Evolutionary conservation across 2,888 invertebrate genomes (phyloP).

Genomic region (Teleiodes luculella): DNA sequence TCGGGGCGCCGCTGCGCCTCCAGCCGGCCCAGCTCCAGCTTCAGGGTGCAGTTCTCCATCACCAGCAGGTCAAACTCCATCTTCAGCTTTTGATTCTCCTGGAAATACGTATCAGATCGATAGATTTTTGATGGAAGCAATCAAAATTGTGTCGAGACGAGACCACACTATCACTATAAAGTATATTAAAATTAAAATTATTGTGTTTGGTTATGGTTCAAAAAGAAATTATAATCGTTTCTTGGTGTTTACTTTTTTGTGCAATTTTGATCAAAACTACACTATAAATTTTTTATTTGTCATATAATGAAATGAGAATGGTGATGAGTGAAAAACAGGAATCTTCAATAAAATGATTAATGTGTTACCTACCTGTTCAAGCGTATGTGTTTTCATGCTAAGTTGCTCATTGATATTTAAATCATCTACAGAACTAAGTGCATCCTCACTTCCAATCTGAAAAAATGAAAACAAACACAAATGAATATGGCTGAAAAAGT

Average conservation of each 20-base stretch:
- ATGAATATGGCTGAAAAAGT: no score
- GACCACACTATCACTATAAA: no score
- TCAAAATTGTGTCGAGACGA: no score
- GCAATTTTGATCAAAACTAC: no score
- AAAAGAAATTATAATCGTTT: no score
- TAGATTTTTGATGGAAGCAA: no score
- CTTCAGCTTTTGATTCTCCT: conserved; percentile 70
- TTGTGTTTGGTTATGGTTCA: no score
- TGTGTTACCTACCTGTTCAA: conserved; percentile 69
- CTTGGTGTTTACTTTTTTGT: no score
- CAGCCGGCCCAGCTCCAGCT: conserved; percentile 57
- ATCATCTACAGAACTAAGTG: conserved; percentile 76
- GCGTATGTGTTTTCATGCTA: conserved; percentile 57
- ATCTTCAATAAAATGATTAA: background rate
- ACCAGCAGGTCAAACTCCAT: conserved; percentile 69
- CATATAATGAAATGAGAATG: background rate
- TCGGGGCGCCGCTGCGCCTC: conserved; percentile 59
- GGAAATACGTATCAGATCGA: background rate
- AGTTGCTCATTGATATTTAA: conserved; percentile 67
- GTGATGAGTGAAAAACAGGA: background rate
- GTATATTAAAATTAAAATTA: no score
- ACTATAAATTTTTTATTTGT: no score
- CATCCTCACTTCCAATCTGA: conserved; percentile 82
- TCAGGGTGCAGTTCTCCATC: conserved; percentile 68
- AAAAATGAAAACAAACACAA: conserved; percentile 20